These are phyloP conservation scores for Orthonevra nobilis DNA, from an alignment of 2,888 invertebrate genomes.

Conservation along the genomic window DNA sequence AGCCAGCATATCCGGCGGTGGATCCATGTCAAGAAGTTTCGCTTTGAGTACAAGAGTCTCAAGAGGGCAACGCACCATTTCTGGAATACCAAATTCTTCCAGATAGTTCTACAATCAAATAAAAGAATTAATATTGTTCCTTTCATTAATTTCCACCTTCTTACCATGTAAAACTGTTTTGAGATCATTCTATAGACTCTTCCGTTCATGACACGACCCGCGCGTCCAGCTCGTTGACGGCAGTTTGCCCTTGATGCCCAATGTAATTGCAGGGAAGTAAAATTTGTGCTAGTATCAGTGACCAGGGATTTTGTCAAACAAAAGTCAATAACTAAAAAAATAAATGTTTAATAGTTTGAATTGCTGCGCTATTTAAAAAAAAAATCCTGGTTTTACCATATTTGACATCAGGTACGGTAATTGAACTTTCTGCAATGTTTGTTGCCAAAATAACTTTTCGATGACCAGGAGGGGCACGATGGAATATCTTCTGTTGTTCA, in stretches of 20 bases:
- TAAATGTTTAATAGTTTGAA: neutral
- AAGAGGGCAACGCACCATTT: conserved; percentile 90
- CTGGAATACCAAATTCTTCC: conserved; percentile 84
- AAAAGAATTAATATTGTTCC: neutral
- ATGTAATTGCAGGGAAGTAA: conserved; percentile 84
- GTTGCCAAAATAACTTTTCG: conserved; percentile 94
- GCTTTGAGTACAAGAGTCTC: conserved; percentile 89
- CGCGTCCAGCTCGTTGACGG: conserved; percentile 93
- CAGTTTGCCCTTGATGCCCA: conserved; percentile 97
- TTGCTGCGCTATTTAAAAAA: too few relatives aligned
- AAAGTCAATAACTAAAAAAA: conserved; percentile 90
- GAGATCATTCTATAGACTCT: conserved; percentile 91
- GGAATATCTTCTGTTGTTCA: conserved; percentile 85
- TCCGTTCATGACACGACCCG: conserved; percentile 92
- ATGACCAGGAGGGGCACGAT: conserved; percentile 73
- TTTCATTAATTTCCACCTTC: too few relatives aligned
- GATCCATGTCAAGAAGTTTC: conserved; percentile 91
- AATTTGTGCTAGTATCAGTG: conserved; percentile 88
- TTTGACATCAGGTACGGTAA: conserved; percentile 93
- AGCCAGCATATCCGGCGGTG: conserved; percentile 89
- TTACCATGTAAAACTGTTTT: conserved; percentile 84
- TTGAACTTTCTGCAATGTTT: conserved; percentile 95
- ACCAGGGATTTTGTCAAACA: conserved; percentile 92
- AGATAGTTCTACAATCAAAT: conserved; percentile 80
- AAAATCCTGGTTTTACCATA: conserved; percentile 80